phyloP scores from a whole-genome alignment of 2,113 vertebrate species.

The Oenanthe oenanthe region DNA sequence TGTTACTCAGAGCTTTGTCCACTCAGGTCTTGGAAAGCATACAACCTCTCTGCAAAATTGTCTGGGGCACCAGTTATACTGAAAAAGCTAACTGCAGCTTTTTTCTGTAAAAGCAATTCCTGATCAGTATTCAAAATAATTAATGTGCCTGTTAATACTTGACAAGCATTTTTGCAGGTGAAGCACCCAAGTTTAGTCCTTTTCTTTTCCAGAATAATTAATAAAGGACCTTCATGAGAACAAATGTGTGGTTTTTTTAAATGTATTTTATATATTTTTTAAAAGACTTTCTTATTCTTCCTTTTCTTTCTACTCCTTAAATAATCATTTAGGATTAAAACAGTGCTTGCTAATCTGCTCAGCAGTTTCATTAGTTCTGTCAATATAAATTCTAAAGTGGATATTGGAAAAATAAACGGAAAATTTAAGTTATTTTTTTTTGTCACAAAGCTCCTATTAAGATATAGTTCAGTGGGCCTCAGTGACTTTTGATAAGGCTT shows the following conservation, averaged over 20 bases:
- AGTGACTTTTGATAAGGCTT: neutral
- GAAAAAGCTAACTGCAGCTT: neutral
- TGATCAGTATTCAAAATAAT: neutral
- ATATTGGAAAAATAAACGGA: neutral
- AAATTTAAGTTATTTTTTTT: neutral
- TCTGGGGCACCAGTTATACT: neutral
- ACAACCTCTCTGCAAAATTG: neutral
- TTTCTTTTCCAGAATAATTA: neutral
- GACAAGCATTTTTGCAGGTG: neutral
- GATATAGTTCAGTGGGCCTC: neutral
- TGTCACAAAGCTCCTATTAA: neutral
- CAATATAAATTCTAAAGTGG: neutral
- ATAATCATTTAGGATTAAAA: neutral
- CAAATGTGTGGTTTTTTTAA: neutral
- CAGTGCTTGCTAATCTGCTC: neutral
- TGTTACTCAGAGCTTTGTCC: neutral
- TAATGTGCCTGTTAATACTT: neutral
- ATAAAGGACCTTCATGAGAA: neutral
- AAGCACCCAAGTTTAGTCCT: neutral
- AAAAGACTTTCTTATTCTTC: no score
- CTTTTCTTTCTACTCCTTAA: neutral
- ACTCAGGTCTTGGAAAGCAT: neutral
- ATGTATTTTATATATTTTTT: neutral
- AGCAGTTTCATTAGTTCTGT: neutral
- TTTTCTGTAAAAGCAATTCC: neutral